Evolutionary conservation across 2,888 invertebrate genomes (phyloP), one percentile per base, ranked within the genome.

Genomic region (Nephrotoma guestfalica): DNA sequence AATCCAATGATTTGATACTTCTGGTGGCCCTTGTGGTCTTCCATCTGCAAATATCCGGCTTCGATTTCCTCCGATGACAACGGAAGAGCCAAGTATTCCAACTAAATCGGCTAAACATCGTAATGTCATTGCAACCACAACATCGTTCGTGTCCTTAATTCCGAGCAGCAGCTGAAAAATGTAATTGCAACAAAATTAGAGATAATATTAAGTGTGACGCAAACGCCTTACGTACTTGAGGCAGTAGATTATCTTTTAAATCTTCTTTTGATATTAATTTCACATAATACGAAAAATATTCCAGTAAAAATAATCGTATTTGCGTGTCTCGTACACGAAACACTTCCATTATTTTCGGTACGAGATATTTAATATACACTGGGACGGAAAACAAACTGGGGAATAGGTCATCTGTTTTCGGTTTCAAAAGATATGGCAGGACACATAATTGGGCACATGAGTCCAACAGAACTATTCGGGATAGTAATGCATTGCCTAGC

Each of bases 321-420:
- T 97, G 96, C 83, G 94, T 94, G 90, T 98, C 98, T 88, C 96
- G 94, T 4, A 98, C 96, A 89, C 95, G 94, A 92, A 98, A 97
- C 90, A 97, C 94, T 89, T 96, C 95, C 88, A 96, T 91, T 51
- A 97, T 91, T 92, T 94, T 95, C 86, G 96, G 97, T 88, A 96
- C 94, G 42, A 98, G 92, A 91, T 95, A 94, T 88, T 94, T 94
- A 89, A 94, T 94, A 90, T 96, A 97, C 2, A 94, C 93, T 87
- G 93, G 91, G 83, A 94, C 92, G 85, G 94, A 93, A 90, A 97
- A 96, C 87, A 97, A 92, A 42, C 94, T 94, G 86, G 91, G 89
- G 43, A 92, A 91, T 85, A 93, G 92, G 41, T 92, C 91, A 13
- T 86, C 86, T 18, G 89, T 89, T 87, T 91, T 91, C 6, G 96